Base-by-base conservation (phyloP, 2,113 vertebrate species). In the Dasyprocta punctata region DNA sequence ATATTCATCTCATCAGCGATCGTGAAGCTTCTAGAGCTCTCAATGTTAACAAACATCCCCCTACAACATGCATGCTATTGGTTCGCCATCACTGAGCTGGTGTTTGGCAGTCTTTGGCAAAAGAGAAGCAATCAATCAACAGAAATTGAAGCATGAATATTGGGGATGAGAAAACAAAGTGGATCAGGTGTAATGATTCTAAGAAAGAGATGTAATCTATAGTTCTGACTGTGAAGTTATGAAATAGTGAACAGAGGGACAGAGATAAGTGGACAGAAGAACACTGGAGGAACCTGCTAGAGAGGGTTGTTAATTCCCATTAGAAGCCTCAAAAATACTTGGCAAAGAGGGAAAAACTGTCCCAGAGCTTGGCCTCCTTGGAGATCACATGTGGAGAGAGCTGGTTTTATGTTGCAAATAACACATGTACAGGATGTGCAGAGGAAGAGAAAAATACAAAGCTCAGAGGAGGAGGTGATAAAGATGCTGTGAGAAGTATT, bases 231-330 rank as follows among this genome's bases (percentile, higher is more conserved):
- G 22, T 86, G 67, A 94, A 30, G 24, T 84, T 47, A 28, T 44
- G 47, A 83, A n/a, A 49, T 84, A 41, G 0, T 60, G 36, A 93
- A 67, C 4, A 38, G 28, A 83, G 61, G 7, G 26, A 65, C 65
- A 85, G 84, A 58, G 77, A 47, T 81, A 94, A 96, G 24, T 13
- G 17, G 14, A 16, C 16, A 54, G n/a, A 49, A 60, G 47, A 90
- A 41, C 26, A 63, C 44, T 69, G 56, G 77, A 84, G 33, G 47
- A 87, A 52, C 14, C n/a, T 81, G 22, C 52, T 81, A 26, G 4
- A 63, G 44, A 56, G 12, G 71, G 26, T 19, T 36, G 3, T 81
- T 63, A 52, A 78, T 58, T 56, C 67, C 36, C 4, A 63, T 13
- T 5, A 44, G 7, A 24, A 89, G 30, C 10, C 44, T 80, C 77